Evolutionary conservation across 2,888 invertebrate species (phyloP).

Genomic region (Nemurella pictetii): DNA sequence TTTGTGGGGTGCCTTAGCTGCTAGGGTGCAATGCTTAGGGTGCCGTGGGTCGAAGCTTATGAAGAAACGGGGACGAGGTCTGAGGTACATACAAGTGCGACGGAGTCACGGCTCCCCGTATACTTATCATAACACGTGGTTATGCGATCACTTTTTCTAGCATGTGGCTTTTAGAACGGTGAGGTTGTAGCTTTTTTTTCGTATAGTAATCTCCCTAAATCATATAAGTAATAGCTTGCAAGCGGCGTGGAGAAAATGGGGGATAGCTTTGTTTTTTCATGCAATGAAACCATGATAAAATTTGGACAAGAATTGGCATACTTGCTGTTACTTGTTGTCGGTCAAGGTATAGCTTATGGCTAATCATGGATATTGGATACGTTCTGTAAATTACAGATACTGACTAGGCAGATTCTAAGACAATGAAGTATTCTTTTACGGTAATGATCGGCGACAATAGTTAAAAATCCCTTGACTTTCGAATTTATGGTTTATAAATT

Average conservation of each 20-base stretch:
- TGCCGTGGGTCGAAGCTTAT: not conserved
- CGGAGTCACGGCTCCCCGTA: not conserved
- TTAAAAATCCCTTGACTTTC: too few species aligned
- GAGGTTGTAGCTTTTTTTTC: not conserved
- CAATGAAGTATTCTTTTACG: too few species aligned
- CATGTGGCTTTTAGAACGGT: not conserved
- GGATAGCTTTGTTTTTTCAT: not conserved
- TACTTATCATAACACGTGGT: conserved; percentile 13
- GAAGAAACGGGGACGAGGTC: not conserved
- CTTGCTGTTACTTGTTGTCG: too few species aligned
- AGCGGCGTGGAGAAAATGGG: not conserved
- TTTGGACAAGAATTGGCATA: too few species aligned
- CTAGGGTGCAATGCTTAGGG: not conserved
- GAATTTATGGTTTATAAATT: too few species aligned
- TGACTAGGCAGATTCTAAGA: too few species aligned
- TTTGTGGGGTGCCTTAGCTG: not conserved
- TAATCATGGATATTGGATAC: too few species aligned
- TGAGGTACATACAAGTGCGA: not conserved
- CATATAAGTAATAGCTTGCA: not conserved
- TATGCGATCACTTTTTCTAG: not conserved
- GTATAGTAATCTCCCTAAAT: not conserved
- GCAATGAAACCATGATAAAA: too few species aligned
- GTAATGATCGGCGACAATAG: too few species aligned
- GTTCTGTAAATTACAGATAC: too few species aligned
- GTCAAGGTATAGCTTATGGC: too few species aligned